Evolutionary conservation across 2,888 invertebrate genomes (phyloP).

Genomic region (Rhaphigaster nebulosa): DNA sequence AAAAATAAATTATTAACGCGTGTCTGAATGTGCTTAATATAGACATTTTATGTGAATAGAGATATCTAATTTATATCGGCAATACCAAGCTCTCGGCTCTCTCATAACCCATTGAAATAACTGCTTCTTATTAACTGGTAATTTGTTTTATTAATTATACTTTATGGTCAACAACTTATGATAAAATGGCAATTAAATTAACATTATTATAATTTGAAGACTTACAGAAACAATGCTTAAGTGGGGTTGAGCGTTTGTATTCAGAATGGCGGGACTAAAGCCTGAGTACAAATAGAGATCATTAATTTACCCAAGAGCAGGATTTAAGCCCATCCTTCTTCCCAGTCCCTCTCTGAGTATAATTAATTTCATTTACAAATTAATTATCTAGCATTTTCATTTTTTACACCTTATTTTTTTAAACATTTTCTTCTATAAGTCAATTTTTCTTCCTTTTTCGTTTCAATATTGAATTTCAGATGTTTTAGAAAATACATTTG

Average conservation of each 20-base stretch:
- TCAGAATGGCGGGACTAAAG: background rate
- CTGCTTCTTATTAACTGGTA: too few relatives aligned
- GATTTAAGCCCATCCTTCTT: slow-evolving; percentile 2
- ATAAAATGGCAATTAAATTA: background rate
- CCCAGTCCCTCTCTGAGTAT: background rate
- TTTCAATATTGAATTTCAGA: background rate
- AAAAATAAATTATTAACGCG: too few relatives aligned
- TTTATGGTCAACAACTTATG: background rate
- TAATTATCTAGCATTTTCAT: background rate
- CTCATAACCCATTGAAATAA: too few relatives aligned
- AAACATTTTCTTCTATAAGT: background rate
- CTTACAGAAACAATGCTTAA: background rate
- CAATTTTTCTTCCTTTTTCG: background rate
- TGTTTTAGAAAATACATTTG: background rate
- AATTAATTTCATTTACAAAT: background rate
- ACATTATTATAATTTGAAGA: background rate
- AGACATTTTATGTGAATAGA: too few relatives aligned
- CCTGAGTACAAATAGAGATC: background rate
- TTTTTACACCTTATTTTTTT: background rate
- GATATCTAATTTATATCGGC: too few relatives aligned
- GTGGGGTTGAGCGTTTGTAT: background rate
- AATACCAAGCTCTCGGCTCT: too few relatives aligned
- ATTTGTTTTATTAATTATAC: too few relatives aligned
- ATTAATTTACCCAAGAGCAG: background rate
- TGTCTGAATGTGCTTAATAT: too few relatives aligned